A percentile compares a stretch with the other conserved stretches of the same genome.
These are phyloP conservation scores for Miltochrista miniata DNA, from an alignment of 2,888 invertebrate species.

Conservation along the genomic window DNA sequence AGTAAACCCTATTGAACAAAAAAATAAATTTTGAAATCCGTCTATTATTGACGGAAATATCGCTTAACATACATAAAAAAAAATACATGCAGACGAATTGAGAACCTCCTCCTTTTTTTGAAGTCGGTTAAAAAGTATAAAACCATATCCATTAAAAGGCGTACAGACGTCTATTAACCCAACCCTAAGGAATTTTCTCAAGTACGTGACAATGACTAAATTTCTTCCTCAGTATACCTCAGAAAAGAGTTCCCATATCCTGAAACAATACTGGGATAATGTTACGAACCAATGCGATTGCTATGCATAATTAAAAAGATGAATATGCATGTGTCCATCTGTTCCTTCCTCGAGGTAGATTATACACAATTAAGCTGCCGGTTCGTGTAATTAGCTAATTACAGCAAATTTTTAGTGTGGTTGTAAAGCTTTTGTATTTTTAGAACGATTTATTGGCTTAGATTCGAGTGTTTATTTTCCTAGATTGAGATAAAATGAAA, in stretches of 20 bases:
- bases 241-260: background rate
- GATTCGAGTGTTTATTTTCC: too few species aligned
- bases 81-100: too few species aligned
- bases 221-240: background rate
- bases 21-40: too few species aligned
- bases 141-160: too few species aligned
- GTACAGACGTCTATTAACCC: background rate
- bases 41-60: too few species aligned
- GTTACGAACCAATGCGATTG: conserved; percentile 10
- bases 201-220: background rate
- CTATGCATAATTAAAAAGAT: conserved; percentile 13
- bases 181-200: background rate
- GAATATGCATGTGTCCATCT: conserved; percentile 16
- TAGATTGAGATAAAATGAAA: too few species aligned
- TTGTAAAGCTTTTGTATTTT: conserved; percentile 13
- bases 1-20: too few species aligned
- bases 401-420: conserved; percentile 19
- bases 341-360: conserved; percentile 18
- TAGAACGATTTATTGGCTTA: conserved; percentile 2
- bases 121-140: too few species aligned
- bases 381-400: conserved; percentile 22
- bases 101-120: too few species aligned
- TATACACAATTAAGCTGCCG: conserved; percentile 19
- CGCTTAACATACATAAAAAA: too few species aligned
- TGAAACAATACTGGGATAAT: conserved; percentile 11